phyloP scores from a whole-genome alignment of 2,888 invertebrate species.

The Xanthia togata region DNA sequence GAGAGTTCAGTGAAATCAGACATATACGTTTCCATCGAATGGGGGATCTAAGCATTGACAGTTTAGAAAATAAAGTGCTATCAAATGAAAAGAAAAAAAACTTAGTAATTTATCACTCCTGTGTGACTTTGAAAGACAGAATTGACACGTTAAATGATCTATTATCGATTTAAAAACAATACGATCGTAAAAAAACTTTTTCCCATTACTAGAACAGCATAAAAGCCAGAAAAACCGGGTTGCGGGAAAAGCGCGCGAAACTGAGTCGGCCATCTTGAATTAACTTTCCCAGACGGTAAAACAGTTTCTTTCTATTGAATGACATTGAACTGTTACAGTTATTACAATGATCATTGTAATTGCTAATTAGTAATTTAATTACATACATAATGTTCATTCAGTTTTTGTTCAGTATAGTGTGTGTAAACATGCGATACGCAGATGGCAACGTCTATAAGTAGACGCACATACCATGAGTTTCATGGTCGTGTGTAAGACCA shows the following conservation, averaged over 20 bases:
- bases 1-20: slow-evolving; percentile 12
- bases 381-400: slow-evolving; percentile 42
- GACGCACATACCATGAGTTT: neutral
- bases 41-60: slow-evolving; percentile 8
- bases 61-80: slow-evolving; percentile 39
- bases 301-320: slow-evolving; percentile 51
- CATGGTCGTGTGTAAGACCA: slow-evolving; percentile 24
- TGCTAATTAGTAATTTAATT: slow-evolving; percentile 50
- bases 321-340: slow-evolving; percentile 58
- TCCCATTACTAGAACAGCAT: slow-evolving; percentile 64
- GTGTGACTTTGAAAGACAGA: slow-evolving; percentile 50
- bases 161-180: slow-evolving; percentile 58
- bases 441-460: slow-evolving; percentile 27
- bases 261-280: slow-evolving; percentile 64
- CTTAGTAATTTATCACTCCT: slow-evolving; percentile 34
- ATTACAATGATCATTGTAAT: slow-evolving; percentile 48
- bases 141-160: slow-evolving; percentile 30
- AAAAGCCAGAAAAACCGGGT: slow-evolving; percentile 66
- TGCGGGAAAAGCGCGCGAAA: slow-evolving; percentile 73
- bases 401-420: slow-evolving; percentile 46
- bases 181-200: slow-evolving; percentile 50
- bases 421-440: slow-evolving; percentile 55
- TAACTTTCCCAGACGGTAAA: slow-evolving; percentile 72
- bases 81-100: slow-evolving; percentile 18
- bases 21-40: slow-evolving; percentile 5